These are phyloP conservation scores for Branchellion lobata DNA, from an alignment of 2,888 invertebrate species.

Conservation along the genomic window DNA sequence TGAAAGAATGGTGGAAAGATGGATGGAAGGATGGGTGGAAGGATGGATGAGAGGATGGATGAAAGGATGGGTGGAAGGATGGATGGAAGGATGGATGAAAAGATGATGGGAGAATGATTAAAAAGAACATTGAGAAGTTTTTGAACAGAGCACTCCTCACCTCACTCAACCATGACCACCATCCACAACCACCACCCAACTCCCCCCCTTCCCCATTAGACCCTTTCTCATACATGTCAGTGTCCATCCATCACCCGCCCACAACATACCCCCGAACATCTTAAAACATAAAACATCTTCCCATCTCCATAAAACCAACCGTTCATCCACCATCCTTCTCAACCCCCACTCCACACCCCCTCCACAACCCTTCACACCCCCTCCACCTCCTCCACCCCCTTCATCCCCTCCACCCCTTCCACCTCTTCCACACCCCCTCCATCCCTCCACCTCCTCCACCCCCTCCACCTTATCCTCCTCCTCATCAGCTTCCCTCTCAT, in stretches of 20 bases:
- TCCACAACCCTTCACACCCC: neutral
- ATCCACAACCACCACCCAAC: conserved; percentile 32
- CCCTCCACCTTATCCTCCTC: conserved; percentile 42
- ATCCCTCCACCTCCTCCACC: neutral
- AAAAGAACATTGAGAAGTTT: too few species aligned
- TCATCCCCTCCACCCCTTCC: neutral
- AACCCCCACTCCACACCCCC: neutral
- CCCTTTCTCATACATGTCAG: too few species aligned
- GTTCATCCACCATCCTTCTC: neutral
- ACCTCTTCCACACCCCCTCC: neutral
- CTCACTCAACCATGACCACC: too few species aligned
- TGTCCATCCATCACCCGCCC: too few species aligned
- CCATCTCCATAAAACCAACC: too few species aligned
- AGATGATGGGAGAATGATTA: too few species aligned
- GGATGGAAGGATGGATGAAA: conserved; percentile 77
- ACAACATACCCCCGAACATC: too few species aligned
- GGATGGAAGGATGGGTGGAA: conserved; percentile 77
- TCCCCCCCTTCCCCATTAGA: too few species aligned
- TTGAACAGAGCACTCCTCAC: too few species aligned
- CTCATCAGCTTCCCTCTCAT: conserved; percentile 46
- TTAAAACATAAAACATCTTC: too few species aligned
- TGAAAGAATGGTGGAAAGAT: too few species aligned
- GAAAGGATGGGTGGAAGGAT: too few species aligned
- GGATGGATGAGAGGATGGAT: conserved; percentile 56
- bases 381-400: neutral